Base-by-base conservation (phyloP, 2,113 vertebrate genomes). In the Pachycephala philippinensis region DNA sequence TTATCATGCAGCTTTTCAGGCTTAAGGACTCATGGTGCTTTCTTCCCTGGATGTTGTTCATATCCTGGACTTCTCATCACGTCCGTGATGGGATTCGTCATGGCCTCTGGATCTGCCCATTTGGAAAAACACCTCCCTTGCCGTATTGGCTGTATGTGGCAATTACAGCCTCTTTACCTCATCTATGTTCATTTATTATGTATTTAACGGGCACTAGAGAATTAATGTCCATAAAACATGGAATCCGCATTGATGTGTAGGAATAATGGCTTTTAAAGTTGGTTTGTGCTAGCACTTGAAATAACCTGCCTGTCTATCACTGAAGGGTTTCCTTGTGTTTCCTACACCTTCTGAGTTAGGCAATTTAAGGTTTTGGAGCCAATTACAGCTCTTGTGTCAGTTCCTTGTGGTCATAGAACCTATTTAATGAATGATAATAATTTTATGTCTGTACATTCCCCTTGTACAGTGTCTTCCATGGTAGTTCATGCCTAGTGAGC, bases 1-100 rank as follows among this genome's bases (percentile, higher is more conserved):
- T 99, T 81, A 95, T 98, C 70, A 98, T 99, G 98, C 98, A 99
- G 97, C 93, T 99, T 57, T 98, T 99, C 80, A 99, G 98, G 90
- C 98, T 99, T 85, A 99, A 99, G 94, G 99, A 99, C 50, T 99
- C 99, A 0, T 99, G 99, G 99, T 99, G 98, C 97, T 99, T 99
- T 92, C 97, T 99, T 91, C 99, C 99, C 15, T 99, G 99, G 99
- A 99, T 99, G 99, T 94, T 99, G 35, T 99, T 99, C 84, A 98
- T 99, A 76, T 99, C 99, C 50, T 99, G 99, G 98, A 98, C 98
- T 18, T 99, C 99, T 13, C 99, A 99, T 96, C 99, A 99, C 7
- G 66, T 99, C 49, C 98, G 99, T 68, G 99, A 99, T 0, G 99
- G 98, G 37, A 98, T 99, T 82, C 99, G 98, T 56, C 99, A 98